A percentile compares a stretch with the other conserved stretches of the same genome.
Conservation (phyloP, 2,888 invertebrate genomes). For the Alloscopus bannaensis region DNA sequence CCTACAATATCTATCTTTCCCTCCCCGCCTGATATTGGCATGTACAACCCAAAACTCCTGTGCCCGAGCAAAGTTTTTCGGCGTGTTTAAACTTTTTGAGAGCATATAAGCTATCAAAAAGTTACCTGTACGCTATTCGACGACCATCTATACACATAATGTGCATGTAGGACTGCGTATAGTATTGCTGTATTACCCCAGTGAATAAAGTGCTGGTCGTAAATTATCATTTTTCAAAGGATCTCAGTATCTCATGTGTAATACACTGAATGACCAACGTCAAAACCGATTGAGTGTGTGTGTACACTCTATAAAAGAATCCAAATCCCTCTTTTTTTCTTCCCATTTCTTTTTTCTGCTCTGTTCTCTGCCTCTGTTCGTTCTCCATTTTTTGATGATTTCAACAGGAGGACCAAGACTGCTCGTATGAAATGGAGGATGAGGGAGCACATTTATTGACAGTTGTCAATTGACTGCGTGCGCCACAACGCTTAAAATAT, state of each 20-base stretch:
- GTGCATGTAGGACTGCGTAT: no score
- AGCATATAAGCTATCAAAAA: no score
- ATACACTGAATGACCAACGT: neutral
- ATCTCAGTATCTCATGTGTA: slow-evolving; percentile 1
- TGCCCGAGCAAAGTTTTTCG: no score
- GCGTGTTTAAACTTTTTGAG: no score
- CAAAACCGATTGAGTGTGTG: neutral
- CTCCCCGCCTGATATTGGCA: no score
- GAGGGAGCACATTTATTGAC: slow-evolving; percentile 12
- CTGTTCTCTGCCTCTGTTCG: neutral
- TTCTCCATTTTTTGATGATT: slow-evolving; percentile 6
- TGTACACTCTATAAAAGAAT: slow-evolving; percentile 17
- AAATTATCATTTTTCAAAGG: slow-evolving; percentile 50
- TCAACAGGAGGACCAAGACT: neutral
- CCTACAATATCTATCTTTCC: no score
- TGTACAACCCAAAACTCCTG: no score
- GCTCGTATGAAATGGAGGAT: neutral
- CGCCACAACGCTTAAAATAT: slow-evolving; percentile 54
- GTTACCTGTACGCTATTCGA: no score
- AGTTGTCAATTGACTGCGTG: slow-evolving; percentile 64
- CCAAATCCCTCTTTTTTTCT: neutral
- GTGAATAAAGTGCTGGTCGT: slow-evolving; percentile 47
- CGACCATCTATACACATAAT: slow-evolving; percentile 7
- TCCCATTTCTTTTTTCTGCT: slow-evolving; percentile 9
- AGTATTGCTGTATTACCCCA: no score